These are phyloP conservation scores for Trachelipus rathkii DNA, from an alignment of 1,140 invertebrate genomes.

Conservation along the genomic window DNA sequence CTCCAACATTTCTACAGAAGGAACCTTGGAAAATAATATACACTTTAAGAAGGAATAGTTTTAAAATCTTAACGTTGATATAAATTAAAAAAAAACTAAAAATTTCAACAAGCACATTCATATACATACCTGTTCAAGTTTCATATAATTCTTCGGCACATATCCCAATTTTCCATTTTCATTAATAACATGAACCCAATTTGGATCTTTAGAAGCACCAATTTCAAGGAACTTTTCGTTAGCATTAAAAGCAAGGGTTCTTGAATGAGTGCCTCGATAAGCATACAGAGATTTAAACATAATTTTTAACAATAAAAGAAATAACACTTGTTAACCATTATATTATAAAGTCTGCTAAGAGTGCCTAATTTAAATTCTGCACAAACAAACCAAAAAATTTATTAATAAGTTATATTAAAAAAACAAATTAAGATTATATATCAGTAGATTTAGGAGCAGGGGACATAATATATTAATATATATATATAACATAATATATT, in stretches of 20 bases:
- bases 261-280: slow-evolving; percentile 35
- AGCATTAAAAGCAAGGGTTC: slow-evolving; percentile 32
- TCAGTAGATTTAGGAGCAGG: no score
- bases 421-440: no score
- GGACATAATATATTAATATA: no score
- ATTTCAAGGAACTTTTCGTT: slow-evolving; percentile 36
- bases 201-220: slow-evolving; percentile 34
- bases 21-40: slow-evolving; percentile 20
- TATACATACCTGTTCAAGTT: slow-evolving; percentile 25
- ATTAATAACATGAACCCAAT: slow-evolving; percentile 38
- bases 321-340: no score
- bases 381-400: not conserved
- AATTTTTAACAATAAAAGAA: not conserved
- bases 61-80: not conserved
- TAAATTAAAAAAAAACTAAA: not conserved
- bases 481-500: no score
- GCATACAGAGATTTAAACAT: slow-evolving; percentile 35
- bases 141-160: slow-evolving; percentile 38
- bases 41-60: not conserved
- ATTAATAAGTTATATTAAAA: not conserved
- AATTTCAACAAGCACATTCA: no score
- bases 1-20: slow-evolving; percentile 30
- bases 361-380: not conserved
- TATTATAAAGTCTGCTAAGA: no score
- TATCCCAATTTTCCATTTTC: slow-evolving; percentile 32